Base-by-base conservation (phyloP, 2,113 vertebrate species). In the Oncorhynchus keta region DNA sequence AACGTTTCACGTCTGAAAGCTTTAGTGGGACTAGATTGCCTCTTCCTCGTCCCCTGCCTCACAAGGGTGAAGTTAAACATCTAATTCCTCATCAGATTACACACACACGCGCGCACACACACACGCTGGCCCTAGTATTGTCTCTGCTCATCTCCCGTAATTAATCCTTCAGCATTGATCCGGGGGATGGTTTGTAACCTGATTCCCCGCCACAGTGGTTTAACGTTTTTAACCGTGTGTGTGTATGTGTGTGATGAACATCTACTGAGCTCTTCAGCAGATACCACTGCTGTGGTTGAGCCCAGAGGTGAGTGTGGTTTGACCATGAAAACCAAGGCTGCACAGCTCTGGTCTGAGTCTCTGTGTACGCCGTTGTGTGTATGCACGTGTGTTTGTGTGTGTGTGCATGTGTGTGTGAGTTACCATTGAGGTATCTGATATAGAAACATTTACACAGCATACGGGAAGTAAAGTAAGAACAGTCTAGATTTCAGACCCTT, bases 111-210 rank as follows among this genome's bases (percentile, higher is more conserved):
- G 24, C 49, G 39, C 67, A 72, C 48, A 64, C 55, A 22, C 75
- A 75, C 69, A 75, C 49, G 28, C 71, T 11, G 13, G 8, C 69
- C 70, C 39, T 9, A 66, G 76, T 81, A 81, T 83, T 81, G 78
- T 80, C 80, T 76, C 57, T 79, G 76, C 89, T 87, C 84, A 76
- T 82, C 67, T 76, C 84, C 81, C 48, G 86, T 92, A 92, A 93
- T 93, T 91, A 92, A 91, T 84, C 84, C 76, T 85, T 86, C 85
- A 84, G 80, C 88, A 92, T 91, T 89, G 90, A 92, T 93, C 89
- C 83, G 32, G 70, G 61, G 84, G 87, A 79, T 59, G 84, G 77
- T 92, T 84, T 79, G 74, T 82, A 93, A 92, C 91, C 73, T 67
- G 83, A 91, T 76, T 72, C 81, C 76, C 74, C 75, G 69, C 82